Conservation (phyloP, 2,888 invertebrate genomes). For the Cantharis rufa region DNA sequence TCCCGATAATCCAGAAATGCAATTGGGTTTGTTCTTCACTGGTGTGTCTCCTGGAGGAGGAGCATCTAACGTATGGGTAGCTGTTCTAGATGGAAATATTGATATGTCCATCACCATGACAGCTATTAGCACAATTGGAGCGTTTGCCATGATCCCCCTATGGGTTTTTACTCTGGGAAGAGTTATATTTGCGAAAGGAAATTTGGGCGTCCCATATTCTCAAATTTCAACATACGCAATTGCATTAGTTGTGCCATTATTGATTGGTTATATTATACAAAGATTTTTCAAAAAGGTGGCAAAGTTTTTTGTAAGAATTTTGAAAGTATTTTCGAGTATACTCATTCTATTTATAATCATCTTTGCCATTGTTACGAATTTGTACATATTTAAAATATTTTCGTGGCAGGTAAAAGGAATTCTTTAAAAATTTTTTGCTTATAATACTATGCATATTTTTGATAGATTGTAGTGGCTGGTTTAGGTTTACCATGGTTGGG, state of each 20-base stretch:
- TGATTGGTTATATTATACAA: slow-evolving; percentile 70
- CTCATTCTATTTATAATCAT: slow-evolving; percentile 82
- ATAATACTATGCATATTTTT: slow-evolving; percentile 30
- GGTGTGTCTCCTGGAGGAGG: slow-evolving; percentile 93
- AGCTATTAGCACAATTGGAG: slow-evolving; percentile 76
- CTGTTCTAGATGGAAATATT: slow-evolving; percentile 88
- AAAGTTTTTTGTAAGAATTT: slow-evolving; percentile 72
- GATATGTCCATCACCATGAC: slow-evolving; percentile 96
- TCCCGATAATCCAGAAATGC: slow-evolving; percentile 69
- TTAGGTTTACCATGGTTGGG: slow-evolving; percentile 83
- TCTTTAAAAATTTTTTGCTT: background rate
- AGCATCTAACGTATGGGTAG: slow-evolving; percentile 95
- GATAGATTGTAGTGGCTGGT: slow-evolving; percentile 78
- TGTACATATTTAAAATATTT: slow-evolving; percentile 86
- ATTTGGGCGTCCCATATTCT: slow-evolving; percentile 76
- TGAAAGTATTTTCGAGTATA: slow-evolving; percentile 82
- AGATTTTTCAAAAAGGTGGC: slow-evolving; percentile 69
- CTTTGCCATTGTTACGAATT: slow-evolving; percentile 87
- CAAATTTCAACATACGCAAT: slow-evolving; percentile 76
- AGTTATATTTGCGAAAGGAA: slow-evolving; percentile 65
- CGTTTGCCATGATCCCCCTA: slow-evolving; percentile 88
- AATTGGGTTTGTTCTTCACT: slow-evolving; percentile 85
- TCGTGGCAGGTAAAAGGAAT: slow-evolving; percentile 80
- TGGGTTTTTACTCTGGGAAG: slow-evolving; percentile 90
- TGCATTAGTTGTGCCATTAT: slow-evolving; percentile 77